These are phyloP conservation scores for Amazona ochrocephala DNA, from an alignment of 2,797 vertebrate genomes.

Conservation along the genomic window DNA sequence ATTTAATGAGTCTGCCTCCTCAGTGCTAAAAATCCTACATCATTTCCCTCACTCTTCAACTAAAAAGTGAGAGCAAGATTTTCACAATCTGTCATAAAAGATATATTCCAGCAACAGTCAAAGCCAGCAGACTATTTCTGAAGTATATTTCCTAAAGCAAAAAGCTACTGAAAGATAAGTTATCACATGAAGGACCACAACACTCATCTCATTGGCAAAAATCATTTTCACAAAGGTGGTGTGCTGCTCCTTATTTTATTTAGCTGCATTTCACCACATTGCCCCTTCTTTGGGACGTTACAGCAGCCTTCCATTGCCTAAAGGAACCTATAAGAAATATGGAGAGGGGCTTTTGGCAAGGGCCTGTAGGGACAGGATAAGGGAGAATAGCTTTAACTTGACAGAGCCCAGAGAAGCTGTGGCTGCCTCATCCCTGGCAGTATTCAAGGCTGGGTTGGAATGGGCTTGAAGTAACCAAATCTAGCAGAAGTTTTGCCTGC, in stretches of 20 bases:
- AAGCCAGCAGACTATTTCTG: not conserved
- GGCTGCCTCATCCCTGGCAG: not conserved
- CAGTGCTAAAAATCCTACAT: not conserved
- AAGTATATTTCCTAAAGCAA: not conserved
- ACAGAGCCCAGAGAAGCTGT: not conserved
- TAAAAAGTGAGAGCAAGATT: not conserved
- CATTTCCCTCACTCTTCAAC: not conserved
- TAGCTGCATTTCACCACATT: not conserved
- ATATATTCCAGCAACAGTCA: not conserved
- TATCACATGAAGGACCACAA: accelerated
- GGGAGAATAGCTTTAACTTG: not conserved
- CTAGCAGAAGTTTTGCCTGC: not conserved
- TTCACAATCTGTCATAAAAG: not conserved
- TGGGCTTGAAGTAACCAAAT: not conserved
- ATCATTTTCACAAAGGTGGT: not conserved
- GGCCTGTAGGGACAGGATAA: not conserved
- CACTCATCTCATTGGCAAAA: not conserved
- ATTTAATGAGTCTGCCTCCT: not conserved
- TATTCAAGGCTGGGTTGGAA: not conserved
- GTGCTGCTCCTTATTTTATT: not conserved
- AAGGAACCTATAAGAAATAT: not conserved
- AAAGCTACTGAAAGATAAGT: not conserved
- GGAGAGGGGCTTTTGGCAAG: not conserved
- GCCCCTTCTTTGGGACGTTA: not conserved
- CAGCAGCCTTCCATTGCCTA: not conserved